These are phyloP conservation scores for Proisotoma minuta DNA, from an alignment of 2,888 invertebrate genomes.

Conservation along the genomic window DNA sequence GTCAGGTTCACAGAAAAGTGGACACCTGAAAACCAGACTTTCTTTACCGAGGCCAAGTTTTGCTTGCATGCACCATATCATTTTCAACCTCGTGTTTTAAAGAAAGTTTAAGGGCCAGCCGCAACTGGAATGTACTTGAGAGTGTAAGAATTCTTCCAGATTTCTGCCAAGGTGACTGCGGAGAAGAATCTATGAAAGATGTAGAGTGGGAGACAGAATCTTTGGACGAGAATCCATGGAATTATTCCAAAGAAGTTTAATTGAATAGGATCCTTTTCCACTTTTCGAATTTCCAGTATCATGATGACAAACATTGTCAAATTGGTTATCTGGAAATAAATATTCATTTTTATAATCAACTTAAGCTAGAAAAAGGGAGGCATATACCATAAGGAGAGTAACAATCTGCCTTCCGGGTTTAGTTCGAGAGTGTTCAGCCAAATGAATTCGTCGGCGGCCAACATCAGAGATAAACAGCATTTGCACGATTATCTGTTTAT, in stretches of 20 bases:
- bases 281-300: conserved; percentile 91
- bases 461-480: conserved; percentile 89
- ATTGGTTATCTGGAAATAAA: too few species aligned
- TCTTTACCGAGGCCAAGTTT: conserved; percentile 3
- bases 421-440: conserved; percentile 86
- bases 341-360: too few species aligned
- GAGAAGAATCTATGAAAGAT: conserved; percentile 96
- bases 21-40: not conserved
- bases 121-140: conserved; percentile 48
- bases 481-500: conserved; percentile 74
- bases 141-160: conserved; percentile 90
- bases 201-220: conserved; percentile 86
- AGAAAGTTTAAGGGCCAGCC: conserved; percentile 43
- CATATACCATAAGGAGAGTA: conserved; percentile 85
- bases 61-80: conserved; percentile 24
- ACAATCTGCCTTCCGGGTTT: conserved; percentile 94
- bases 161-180: conserved; percentile 88
- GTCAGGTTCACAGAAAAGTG: conserved; percentile 7
- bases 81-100: not conserved
- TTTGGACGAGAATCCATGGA: conserved; percentile 88
- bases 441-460: conserved; percentile 74
- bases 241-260: conserved; percentile 87
- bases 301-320: conserved; percentile 95
- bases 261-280: conserved; percentile 68
- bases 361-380: too few species aligned